A percentile compares a stretch with the other conserved stretches of the same genome.
Conservation (phyloP, 2,888 invertebrate genomes). For the Parapristionchus giblindavisi region DNA sequence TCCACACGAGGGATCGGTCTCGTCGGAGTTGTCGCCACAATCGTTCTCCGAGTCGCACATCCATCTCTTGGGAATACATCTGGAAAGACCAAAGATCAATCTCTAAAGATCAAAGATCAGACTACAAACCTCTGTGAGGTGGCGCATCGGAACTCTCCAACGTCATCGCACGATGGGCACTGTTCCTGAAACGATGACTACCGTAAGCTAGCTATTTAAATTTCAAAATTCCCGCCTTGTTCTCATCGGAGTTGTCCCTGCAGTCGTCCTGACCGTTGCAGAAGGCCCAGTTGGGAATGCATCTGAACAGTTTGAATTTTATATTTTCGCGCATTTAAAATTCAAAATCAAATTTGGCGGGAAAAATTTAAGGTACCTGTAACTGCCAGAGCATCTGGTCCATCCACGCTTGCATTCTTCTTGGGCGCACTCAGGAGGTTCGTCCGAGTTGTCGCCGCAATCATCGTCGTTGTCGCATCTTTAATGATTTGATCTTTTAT, state of each 20-base stretch:
- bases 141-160: constrained; percentile 88
- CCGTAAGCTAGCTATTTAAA: background rate
- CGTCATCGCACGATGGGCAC: constrained; percentile 82
- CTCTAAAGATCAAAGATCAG: background rate
- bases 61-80: constrained; percentile 81
- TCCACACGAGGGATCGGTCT: constrained; percentile 72
- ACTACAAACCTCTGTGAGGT: constrained; percentile 46
- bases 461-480: constrained; percentile 84
- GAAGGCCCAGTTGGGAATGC: constrained; percentile 94
- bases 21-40: constrained; percentile 89
- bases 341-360: background rate
- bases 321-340: background rate
- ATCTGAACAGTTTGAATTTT: constrained; percentile 40
- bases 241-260: constrained; percentile 88
- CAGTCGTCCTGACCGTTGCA: constrained; percentile 95
- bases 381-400: constrained; percentile 88
- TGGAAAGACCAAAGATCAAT: too few relatives aligned
- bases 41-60: constrained; percentile 80
- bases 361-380: constrained; percentile 17
- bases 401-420: constrained; percentile 92
- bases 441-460: constrained; percentile 94
- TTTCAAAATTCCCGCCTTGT: constrained; percentile 45
- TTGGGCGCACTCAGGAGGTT: constrained; percentile 90
- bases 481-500: background rate
- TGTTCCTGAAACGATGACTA: constrained; percentile 38